Conservation (phyloP, 2,888 invertebrate species). For the Chironomus riparius region DNA sequence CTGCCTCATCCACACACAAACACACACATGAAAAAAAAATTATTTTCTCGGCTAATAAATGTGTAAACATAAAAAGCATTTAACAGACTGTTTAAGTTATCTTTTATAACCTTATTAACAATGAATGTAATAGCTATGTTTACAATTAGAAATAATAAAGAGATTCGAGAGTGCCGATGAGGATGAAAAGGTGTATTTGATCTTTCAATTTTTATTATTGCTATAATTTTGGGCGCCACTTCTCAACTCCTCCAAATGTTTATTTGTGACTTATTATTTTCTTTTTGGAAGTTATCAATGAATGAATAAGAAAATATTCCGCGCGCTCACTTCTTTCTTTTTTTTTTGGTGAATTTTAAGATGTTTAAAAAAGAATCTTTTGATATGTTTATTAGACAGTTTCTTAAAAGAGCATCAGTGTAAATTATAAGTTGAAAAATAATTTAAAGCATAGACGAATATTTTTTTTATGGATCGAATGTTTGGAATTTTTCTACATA, state of each 20-base stretch:
- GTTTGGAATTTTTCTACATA: no score
- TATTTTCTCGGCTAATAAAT: constrained; percentile 20
- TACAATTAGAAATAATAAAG: constrained; percentile 6
- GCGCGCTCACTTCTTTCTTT: no score
- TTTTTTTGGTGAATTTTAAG: no score
- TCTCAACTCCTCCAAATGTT: neutral
- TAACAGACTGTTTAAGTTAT: constrained; percentile 24
- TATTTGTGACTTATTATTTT: no score
- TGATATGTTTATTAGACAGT: no score
- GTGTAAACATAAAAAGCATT: constrained; percentile 23
- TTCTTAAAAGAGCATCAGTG: no score
- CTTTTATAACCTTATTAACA: constrained; percentile 18
- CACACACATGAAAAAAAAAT: neutral
- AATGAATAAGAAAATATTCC: no score
- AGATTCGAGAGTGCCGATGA: neutral
- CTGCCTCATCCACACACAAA: neutral
- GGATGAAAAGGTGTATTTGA: neutral
- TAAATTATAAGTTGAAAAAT: no score
- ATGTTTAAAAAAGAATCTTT: no score
- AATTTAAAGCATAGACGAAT: no score
- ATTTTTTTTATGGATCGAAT: no score
- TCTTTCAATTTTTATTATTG: neutral
- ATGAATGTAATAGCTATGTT: constrained; percentile 17
- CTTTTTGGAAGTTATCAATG: no score
- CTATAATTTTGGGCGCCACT: neutral